Evolutionary conservation across 2,113 vertebrate species (phyloP).

Genomic region (Tragelaphus scriptus): DNA sequence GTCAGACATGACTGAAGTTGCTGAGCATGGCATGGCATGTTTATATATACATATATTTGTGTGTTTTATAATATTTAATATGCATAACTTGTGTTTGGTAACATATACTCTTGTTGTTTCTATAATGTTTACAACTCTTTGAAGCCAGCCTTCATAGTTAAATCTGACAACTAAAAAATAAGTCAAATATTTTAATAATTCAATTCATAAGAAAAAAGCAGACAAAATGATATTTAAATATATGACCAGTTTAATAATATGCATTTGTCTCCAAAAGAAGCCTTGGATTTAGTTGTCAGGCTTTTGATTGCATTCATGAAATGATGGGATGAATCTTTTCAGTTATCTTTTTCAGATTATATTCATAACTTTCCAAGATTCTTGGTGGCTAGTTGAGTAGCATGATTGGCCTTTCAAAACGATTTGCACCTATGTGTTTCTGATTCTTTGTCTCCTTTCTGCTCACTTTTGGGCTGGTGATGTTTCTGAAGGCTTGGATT

Average conservation of each 20-base stretch:
- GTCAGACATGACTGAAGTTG: background rate
- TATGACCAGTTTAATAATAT: slow-evolving; percentile 38
- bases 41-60: background rate
- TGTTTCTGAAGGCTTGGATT: background rate
- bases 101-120: background rate
- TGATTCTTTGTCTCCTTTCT: background rate
- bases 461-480: background rate
- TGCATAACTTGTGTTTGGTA: background rate
- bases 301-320: slow-evolving; percentile 26
- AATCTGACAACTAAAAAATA: background rate
- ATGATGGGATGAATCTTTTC: background rate
- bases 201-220: background rate
- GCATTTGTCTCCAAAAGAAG: background rate
- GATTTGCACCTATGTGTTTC: background rate
- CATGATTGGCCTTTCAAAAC: background rate
- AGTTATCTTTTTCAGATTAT: background rate
- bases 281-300: background rate
- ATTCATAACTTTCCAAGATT: background rate
- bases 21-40: background rate
- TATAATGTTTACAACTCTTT: background rate
- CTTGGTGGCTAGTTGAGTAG: background rate
- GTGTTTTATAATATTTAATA: background rate
- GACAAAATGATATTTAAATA: background rate
- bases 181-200: slow-evolving; percentile 7
- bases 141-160: slow-evolving; percentile 12